A percentile compares a stretch with the other conserved stretches of the same genome.
Conservation (phyloP, 2,888 invertebrate genomes). For the Bibio marci region DNA sequence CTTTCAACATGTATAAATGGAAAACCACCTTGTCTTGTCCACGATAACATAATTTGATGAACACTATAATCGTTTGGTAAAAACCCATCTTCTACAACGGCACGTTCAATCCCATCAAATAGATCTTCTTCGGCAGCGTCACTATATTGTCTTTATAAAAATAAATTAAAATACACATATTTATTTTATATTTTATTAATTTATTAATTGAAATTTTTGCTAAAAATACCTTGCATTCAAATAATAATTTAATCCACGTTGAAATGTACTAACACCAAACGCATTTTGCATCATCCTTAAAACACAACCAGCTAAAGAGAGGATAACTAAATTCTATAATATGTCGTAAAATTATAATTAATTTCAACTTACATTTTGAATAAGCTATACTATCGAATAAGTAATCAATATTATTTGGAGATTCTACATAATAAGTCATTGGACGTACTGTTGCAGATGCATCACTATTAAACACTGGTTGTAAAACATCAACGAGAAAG, state of each 20-base stretch:
- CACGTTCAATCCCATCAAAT: slow-evolving; percentile 18
- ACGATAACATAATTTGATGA: slow-evolving; percentile 33
- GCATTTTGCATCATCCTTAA: slow-evolving; percentile 39
- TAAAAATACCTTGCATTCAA: slow-evolving; percentile 27
- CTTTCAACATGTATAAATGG: slow-evolving; percentile 31
- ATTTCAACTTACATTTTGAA: slow-evolving; percentile 63
- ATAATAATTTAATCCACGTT: slow-evolving; percentile 33
- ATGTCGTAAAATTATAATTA: not conserved
- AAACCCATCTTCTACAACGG: slow-evolving; percentile 14
- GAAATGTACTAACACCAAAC: slow-evolving; percentile 34
- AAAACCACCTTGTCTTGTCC: slow-evolving; percentile 36
- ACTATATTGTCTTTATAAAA: slow-evolving; percentile 19
- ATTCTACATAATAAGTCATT: slow-evolving; percentile 62
- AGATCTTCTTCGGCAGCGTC: slow-evolving; percentile 22
- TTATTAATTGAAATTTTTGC: not conserved
- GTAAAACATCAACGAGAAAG: slow-evolving; percentile 34
- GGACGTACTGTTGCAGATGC: slow-evolving; percentile 60
- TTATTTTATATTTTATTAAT: no score
- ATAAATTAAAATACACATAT: slow-evolving; percentile 5
- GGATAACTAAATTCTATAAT: not conserved
- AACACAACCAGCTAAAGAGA: slow-evolving; percentile 33
- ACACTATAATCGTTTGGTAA: slow-evolving; percentile 16
- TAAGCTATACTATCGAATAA: slow-evolving; percentile 79
- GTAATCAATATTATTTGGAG: slow-evolving; percentile 65
- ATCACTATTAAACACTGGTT: slow-evolving; percentile 50